A percentile compares a stretch with the other conserved stretches of the same genome.
phyloP scores from a whole-genome alignment of 2,113 vertebrate genomes.

The Xiphias gladius region DNA sequence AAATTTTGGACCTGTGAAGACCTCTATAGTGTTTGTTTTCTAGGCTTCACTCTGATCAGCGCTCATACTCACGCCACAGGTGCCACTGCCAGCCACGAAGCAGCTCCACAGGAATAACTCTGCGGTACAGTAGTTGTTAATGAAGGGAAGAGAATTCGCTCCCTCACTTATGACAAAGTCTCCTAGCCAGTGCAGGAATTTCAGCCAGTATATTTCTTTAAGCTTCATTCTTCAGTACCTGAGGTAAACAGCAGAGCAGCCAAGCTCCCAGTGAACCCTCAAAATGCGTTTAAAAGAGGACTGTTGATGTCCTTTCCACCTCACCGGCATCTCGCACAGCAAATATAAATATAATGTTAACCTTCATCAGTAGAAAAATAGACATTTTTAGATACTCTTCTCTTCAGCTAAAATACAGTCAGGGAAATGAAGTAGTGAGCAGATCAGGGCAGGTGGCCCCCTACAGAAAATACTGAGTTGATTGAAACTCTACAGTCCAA shows the following conservation, averaged over 20 bases:
- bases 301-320: not conserved
- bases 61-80: no score
- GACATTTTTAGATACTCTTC: not conserved
- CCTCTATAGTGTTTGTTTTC: no score
- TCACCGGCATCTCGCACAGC: slow-evolving; percentile 32
- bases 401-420: not conserved
- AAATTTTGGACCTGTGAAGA: no score
- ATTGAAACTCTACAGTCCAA: slow-evolving; percentile 19
- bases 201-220: not conserved
- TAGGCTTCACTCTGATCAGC: no score
- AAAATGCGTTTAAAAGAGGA: slow-evolving; percentile 8
- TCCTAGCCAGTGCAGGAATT: not conserved
- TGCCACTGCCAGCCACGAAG: no score
- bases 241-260: not conserved
- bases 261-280: not conserved
- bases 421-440: not conserved
- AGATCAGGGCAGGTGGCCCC: not conserved
- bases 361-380: slow-evolving; percentile 45
- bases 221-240: not conserved
- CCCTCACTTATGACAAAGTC: not conserved
- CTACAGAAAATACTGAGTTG: slow-evolving; percentile 3
- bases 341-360: slow-evolving; percentile 27
- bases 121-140: no score
- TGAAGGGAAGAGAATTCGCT: not conserved
- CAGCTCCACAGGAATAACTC: no score